Base-by-base conservation (phyloP, 2,888 invertebrate species). In the Cryptosula pallasiana region DNA sequence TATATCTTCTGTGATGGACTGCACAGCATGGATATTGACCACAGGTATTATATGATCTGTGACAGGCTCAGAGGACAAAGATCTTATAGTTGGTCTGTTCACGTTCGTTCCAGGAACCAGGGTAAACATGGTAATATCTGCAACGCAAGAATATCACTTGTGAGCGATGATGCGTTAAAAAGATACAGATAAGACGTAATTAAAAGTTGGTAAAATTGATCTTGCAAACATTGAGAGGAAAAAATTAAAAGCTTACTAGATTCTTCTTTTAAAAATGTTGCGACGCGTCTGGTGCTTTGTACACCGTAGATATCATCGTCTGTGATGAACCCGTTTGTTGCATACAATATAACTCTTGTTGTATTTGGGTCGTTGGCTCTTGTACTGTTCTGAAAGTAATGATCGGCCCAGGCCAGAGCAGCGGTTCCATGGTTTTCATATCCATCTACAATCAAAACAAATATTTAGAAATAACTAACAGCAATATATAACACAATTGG, bases 61-160 rank as follows among this genome's bases (percentile, higher is more conserved):
- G 25, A 13, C 32, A 29, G 63, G 63, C n/a, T 25, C 32, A 29
- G 63, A 63, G 29, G 63, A 20, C 3, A 63, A 29, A 5, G 20
- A 16, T 9, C 27, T 63, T 63, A 63, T 63, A 13, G 27, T 29
- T 13, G 5, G 13, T 9, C 63, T 20, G 27, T 63, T 32, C 32
- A 63, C 63, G n/a, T 63, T 34, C 2, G 29, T 63, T 63, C 63
- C 63, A 25, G 63, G 63, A 25, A 63, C 63, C 2, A 63, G 5
- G 9, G 63, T 63, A 32, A 63, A 63, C 9, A 32, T 63, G 16
- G 25, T 63, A 32, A 29, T 29, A 63, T 32, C 63, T 63, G 34
- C 55, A 55, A 55, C 5, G n/a, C n/a, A n/a, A n/a, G n/a, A n/a
- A n/a, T n/a, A n/a, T n/a, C n/a, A n/a, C n/a, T n/a, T n/a, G n/a